phyloP scores from a whole-genome alignment of 2,113 vertebrate genomes.

The Stigmatopora nigra region DNA sequence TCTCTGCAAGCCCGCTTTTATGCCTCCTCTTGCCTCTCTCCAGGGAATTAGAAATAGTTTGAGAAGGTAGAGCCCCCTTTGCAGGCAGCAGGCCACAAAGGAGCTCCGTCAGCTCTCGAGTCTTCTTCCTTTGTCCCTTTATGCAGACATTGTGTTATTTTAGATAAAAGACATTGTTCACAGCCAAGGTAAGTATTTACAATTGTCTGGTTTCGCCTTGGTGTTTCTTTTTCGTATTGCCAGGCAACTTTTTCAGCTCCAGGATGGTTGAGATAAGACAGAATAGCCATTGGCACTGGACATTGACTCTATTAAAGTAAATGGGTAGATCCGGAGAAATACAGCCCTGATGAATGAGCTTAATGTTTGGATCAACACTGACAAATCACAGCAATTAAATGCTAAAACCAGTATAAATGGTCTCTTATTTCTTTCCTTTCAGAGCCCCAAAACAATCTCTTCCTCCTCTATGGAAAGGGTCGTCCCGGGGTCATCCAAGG shows the following conservation, averaged over 20 bases:
- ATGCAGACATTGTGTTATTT: constrained; percentile 34
- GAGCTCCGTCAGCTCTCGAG: constrained; percentile 57
- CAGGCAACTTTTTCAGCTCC: constrained; percentile 27
- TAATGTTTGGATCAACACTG: constrained; percentile 55
- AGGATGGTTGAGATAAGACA: constrained; percentile 47
- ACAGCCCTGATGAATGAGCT: constrained; percentile 48
- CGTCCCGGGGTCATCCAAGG: constrained; percentile 91
- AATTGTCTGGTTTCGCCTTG: constrained; percentile 43
- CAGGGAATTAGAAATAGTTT: constrained; percentile 53
- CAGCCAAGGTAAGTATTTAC: constrained; percentile 41
- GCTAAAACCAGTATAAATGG: constrained; percentile 42
- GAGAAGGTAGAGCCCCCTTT: constrained; percentile 42
- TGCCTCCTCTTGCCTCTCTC: constrained; percentile 39
- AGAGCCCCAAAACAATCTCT: constrained; percentile 94
- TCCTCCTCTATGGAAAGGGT: constrained; percentile 98
- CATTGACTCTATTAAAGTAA: constrained; percentile 65
- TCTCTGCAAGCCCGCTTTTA: constrained; percentile 52
- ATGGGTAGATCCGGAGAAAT: constrained; percentile 52
- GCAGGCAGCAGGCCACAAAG: constrained; percentile 32
- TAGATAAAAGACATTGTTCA: constrained; percentile 31
- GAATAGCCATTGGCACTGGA: constrained; percentile 61
- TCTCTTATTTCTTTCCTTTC: constrained; percentile 66
- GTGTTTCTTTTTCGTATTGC: constrained; percentile 29
- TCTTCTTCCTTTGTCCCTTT: constrained; percentile 43
- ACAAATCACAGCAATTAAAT: constrained; percentile 62